Evolutionary conservation across 2,113 vertebrate genomes (phyloP).

Genomic region (Lethenteron camtschaticum): DNA sequence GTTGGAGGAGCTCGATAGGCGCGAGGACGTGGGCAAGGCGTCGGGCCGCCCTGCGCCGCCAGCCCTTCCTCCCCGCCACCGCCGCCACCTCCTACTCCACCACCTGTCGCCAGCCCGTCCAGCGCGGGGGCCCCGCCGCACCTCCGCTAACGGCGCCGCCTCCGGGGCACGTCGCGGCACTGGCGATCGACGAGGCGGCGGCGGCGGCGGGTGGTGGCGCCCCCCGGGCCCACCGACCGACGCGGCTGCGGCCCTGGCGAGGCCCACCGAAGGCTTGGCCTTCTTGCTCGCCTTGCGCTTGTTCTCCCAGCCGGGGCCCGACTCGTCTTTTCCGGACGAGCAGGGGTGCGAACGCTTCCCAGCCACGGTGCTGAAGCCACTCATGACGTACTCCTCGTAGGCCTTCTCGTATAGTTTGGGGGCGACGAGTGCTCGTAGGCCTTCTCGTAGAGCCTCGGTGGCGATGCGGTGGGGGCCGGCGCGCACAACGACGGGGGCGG

Average conservation of each 20-base stretch:
- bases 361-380: not conserved
- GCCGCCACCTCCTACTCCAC: not conserved
- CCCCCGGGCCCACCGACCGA: too few relatives aligned
- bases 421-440: constrained; percentile 2
- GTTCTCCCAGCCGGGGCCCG: not conserved
- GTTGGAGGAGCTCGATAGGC: not conserved
- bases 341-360: not conserved
- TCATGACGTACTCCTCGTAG: not conserved
- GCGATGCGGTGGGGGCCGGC: not conserved
- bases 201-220: too few relatives aligned
- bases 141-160: too few relatives aligned
- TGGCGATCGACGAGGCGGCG: too few relatives aligned
- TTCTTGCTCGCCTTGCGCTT: constrained; percentile 2
- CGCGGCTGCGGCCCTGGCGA: too few relatives aligned
- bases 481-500: not conserved
- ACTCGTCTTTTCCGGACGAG: not conserved
- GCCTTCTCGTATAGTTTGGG: constrained; percentile 3
- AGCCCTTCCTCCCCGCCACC: not conserved
- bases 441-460: constrained; percentile 5
- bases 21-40: too few relatives aligned
- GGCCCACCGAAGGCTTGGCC: not conserved
- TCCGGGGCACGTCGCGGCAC: too few relatives aligned
- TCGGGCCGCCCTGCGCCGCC: not conserved
- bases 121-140: too few relatives aligned
- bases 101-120: not conserved